Evolutionary conservation across 2,888 invertebrate genomes (phyloP).

Genomic region (Bibio marci): DNA sequence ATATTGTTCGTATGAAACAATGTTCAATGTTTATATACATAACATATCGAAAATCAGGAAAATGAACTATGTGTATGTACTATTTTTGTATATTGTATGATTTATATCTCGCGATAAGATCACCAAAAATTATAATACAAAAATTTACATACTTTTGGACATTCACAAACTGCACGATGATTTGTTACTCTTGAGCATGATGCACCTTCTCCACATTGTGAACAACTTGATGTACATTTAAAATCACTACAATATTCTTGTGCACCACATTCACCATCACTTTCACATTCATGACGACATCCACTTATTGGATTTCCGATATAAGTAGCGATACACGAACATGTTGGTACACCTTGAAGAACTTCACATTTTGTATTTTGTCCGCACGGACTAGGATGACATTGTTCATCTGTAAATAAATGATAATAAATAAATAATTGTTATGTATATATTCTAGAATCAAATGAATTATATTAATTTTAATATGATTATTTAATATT

Average conservation of each 20-base stretch:
- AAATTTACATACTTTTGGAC: background rate
- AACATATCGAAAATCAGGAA: background rate
- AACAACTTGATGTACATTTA: slow-evolving; percentile 60
- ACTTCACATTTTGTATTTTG: slow-evolving; percentile 66
- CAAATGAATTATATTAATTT: background rate
- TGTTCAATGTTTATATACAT: too few species aligned
- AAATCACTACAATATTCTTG: slow-evolving; percentile 56
- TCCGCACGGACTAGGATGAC: slow-evolving; percentile 70
- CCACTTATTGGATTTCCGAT: slow-evolving; percentile 46
- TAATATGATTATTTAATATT: background rate
- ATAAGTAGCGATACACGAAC: slow-evolving; percentile 60
- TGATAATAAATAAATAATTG: background rate
- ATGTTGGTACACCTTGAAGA: slow-evolving; percentile 55
- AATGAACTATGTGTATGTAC: background rate
- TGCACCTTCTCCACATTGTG: slow-evolving; percentile 60
- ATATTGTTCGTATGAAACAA: too few species aligned
- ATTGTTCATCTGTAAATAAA: slow-evolving; percentile 50
- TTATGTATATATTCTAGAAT: too few species aligned
- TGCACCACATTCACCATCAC: slow-evolving; percentile 52
- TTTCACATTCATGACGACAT: slow-evolving; percentile 70
- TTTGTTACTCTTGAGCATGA: slow-evolving; percentile 57
- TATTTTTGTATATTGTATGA: too few species aligned
- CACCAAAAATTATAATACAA: background rate
- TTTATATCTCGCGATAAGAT: background rate
- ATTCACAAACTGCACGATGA: slow-evolving; percentile 50